Evolutionary conservation across 2,888 invertebrate species (phyloP), one percentile per base, ranked within the genome.

Genomic region (Eledone cirrhosa): DNA sequence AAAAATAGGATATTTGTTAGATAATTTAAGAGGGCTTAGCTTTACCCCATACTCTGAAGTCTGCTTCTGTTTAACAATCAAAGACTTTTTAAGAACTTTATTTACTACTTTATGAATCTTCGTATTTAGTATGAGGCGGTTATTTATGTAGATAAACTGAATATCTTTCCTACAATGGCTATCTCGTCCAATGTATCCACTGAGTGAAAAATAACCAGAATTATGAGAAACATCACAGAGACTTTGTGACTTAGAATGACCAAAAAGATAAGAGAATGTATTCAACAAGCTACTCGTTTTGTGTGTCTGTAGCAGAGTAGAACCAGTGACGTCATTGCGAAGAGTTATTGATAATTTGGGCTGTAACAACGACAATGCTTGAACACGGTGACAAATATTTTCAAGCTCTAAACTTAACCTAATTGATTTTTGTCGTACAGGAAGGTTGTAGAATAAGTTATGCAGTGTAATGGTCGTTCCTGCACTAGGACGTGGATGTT

Each of bases 381-480:
- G 93, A 72, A 95, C 86, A 77, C 92, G 91, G 77, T 87, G 90
- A 86, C 93, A 93, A 69, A 95, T 92, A 59, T 92, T 92, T 85
- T 93, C 93, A 24, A 94, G 82, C 86, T 94, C 94, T 80, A 93
- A 88, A 24, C 92, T 88, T 48, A 89, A 86, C 83, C 93, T 92
- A 72, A 93, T 90, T 67, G 91, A 86, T 85, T 93, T 93, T 83
- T 92, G 92, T 84, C 94, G 91, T 29, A 95, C 94, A 0, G 93
- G 93, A 19, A 93, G 88, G 85, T 93, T 93, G 86, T 93, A 91
- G 83, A 94, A 91, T 84, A 95, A 93, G 77, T 94, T 93, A 85
- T 92, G 92, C 69, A 95, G 91, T 77, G 94, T 94, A 16, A 95
- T 93, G 16, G 95, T 95, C 0, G 95, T 95, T 78, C 95, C 95